Evolutionary conservation across 2,888 invertebrate genomes (phyloP).

Genomic region (Linyphia triangularis): DNA sequence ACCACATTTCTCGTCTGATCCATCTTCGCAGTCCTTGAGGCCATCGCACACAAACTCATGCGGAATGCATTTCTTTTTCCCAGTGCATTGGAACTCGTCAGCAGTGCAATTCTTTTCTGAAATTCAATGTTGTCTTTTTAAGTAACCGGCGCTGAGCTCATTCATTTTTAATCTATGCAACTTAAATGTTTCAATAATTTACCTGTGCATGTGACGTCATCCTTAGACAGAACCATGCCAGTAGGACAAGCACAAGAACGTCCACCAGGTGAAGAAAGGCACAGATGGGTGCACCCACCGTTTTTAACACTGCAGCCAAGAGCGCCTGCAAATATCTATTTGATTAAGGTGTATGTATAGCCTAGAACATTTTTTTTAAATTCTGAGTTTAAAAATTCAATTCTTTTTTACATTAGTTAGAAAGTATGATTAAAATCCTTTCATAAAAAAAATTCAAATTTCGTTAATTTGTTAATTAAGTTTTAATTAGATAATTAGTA

Average conservation of each 20-base stretch:
- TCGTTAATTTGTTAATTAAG: too few species aligned
- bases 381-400: too few species aligned
- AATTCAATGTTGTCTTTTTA: not conserved
- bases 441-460: too few species aligned
- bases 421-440: too few species aligned
- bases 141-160: not conserved
- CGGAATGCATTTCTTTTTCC: slow-evolving; percentile 77
- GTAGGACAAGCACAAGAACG: slow-evolving; percentile 31
- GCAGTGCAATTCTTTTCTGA: slow-evolving; percentile 77
- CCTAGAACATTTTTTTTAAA: too few species aligned
- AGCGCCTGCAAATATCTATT: not conserved
- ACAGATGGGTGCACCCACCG: slow-evolving; percentile 87
- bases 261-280: slow-evolving; percentile 80
- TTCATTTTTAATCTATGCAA: too few species aligned
- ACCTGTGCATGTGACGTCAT: slow-evolving; percentile 58
- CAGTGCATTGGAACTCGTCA: slow-evolving; percentile 79
- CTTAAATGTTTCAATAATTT: too few species aligned
- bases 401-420: too few species aligned
- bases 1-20: slow-evolving; percentile 86
- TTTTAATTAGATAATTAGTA: too few species aligned
- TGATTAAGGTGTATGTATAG: too few species aligned
- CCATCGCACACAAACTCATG: slow-evolving; percentile 90
- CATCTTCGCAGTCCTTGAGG: slow-evolving; percentile 92
- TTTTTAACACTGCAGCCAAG: slow-evolving; percentile 78
- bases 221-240: slow-evolving; percentile 38